phyloP scores from a whole-genome alignment of 2,797 vertebrate species.

The Rallus crepitans region DNA sequence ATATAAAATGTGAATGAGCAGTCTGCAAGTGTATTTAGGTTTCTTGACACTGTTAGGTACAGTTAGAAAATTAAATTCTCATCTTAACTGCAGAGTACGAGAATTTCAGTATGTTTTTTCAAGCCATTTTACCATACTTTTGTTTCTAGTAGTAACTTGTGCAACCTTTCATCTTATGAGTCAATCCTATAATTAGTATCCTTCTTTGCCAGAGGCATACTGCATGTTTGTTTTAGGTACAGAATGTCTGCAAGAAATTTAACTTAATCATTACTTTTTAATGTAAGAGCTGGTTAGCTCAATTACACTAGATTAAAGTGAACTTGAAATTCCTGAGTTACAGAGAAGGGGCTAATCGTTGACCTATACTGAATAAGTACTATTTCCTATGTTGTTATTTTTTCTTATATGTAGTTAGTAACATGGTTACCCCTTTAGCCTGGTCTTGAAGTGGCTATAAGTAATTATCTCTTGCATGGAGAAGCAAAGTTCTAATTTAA shows the following conservation, averaged over 20 bases:
- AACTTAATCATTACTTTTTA: conserved; percentile 78
- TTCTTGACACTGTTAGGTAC: background rate
- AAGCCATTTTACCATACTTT: conserved; percentile 59
- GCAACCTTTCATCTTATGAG: conserved; percentile 75
- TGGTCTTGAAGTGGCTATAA: background rate
- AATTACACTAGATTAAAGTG: conserved; percentile 73
- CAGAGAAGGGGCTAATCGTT: conserved; percentile 51
- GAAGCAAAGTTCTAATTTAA: background rate
- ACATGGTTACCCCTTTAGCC: conserved; percentile 17
- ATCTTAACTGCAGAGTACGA: conserved; percentile 32
- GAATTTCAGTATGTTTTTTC: conserved; percentile 57
- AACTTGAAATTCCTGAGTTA: conserved; percentile 73
- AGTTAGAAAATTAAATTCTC: conserved; percentile 51
- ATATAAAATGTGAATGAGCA: background rate
- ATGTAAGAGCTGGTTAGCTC: conserved; percentile 72
- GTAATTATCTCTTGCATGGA: background rate
- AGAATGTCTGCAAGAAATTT: conserved; percentile 76
- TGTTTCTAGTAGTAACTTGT: conserved; percentile 75
- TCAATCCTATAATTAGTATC: conserved; percentile 77
- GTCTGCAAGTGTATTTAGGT: background rate
- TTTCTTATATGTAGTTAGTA: conserved; percentile 11
- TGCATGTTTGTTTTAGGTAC: conserved; percentile 75
- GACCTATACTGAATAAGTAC: conserved; percentile 55
- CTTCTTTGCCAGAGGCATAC: conserved; percentile 72
- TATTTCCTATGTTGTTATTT: background rate